These are phyloP conservation scores for Cylloceria caligata DNA, from an alignment of 2,888 invertebrate genomes.

Conservation along the genomic window DNA sequence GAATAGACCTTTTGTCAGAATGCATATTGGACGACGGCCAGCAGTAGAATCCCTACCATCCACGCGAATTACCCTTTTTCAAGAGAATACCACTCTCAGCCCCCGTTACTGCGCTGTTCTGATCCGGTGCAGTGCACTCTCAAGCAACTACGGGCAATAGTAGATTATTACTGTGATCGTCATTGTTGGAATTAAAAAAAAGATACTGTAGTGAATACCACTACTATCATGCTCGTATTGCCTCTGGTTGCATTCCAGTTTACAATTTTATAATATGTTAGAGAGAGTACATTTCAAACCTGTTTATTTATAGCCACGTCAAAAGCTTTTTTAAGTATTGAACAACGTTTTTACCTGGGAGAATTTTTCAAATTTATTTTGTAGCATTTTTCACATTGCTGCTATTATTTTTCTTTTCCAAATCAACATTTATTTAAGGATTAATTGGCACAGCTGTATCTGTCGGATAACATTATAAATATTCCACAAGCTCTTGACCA, in stretches of 20 bases:
- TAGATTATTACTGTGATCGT: constrained; percentile 40
- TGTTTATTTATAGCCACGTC: not conserved
- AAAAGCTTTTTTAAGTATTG: not conserved
- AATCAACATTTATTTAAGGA: no score
- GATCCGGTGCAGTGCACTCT: constrained; percentile 30
- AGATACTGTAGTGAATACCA: not conserved
- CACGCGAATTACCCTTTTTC: constrained; percentile 53
- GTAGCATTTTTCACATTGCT: no score
- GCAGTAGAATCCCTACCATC: constrained; percentile 38
- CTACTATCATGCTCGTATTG: not conserved
- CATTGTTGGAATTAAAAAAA: constrained; percentile 6
- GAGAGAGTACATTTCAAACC: not conserved
- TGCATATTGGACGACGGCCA: constrained; percentile 62
- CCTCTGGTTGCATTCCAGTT: not conserved
- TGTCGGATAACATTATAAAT: no score
- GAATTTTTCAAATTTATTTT: no score
- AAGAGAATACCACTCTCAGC: constrained; percentile 12
- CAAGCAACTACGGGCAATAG: constrained; percentile 26
- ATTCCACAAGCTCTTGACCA: no score
- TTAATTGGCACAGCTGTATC: no score
- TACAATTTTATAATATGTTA: not conserved
- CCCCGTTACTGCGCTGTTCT: not conserved
- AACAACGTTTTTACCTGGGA: no score
- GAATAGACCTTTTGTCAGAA: constrained; percentile 65
- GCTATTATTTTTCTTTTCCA: no score